Evolutionary conservation across 2,888 invertebrate species (phyloP).

Genomic region (Caenorhabditis drosophilae): DNA sequence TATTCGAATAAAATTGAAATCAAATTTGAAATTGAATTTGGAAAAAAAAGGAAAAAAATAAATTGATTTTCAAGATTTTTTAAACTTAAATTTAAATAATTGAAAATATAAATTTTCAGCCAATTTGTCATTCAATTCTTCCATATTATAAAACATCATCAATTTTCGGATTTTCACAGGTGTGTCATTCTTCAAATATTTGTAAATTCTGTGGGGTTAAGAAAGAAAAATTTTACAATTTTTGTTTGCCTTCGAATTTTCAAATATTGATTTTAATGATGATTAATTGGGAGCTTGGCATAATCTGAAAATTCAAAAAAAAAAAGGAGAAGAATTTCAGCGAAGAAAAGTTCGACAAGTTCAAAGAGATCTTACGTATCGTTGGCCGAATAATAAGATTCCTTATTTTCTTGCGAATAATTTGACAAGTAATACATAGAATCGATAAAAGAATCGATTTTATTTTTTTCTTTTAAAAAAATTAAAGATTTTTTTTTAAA

Average conservation of each 20-base stretch:
- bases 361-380: slow-evolving; percentile 36
- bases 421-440: slow-evolving; percentile 23
- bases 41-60: too few species aligned
- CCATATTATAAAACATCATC: slow-evolving; percentile 27
- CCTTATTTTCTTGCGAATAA: slow-evolving; percentile 31
- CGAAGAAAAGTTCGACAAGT: slow-evolving; percentile 41
- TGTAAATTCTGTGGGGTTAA: too few species aligned
- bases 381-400: slow-evolving; percentile 34
- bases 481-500: too few species aligned
- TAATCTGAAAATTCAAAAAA: slow-evolving; percentile 13
- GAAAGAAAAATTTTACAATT: background rate
- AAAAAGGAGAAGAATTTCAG: slow-evolving; percentile 13
- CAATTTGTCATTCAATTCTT: too few species aligned
- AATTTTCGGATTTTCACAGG: slow-evolving; percentile 16
- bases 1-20: too few species aligned
- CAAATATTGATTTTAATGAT: background rate
- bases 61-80: too few species aligned
- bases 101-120: too few species aligned
- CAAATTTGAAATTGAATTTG: too few species aligned
- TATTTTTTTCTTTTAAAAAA: slow-evolving; percentile 2
- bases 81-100: too few species aligned
- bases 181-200: too few species aligned
- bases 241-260: background rate
- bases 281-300: background rate
- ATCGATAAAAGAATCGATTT: background rate